These are phyloP conservation scores for Corythoichthys intestinalis DNA, from an alignment of 2,113 vertebrate genomes.

Conservation along the genomic window DNA sequence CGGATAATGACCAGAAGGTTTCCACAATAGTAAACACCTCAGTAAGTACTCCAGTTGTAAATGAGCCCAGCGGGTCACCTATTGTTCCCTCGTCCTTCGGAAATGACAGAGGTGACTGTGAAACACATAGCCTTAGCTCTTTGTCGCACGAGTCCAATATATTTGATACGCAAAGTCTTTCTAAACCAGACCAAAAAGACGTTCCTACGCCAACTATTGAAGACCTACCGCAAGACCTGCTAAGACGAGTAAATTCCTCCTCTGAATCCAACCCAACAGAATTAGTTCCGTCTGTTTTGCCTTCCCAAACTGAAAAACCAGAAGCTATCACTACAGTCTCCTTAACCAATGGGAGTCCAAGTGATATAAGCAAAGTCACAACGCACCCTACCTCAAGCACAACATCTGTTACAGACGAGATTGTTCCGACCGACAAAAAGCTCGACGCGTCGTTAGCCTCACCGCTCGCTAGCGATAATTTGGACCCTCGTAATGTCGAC, in stretches of 20 bases:
- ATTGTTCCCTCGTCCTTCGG: conserved; percentile 1
- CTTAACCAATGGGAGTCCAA: conserved; percentile 4
- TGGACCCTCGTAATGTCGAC: conserved; percentile 8
- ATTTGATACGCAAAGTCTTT: conserved; percentile 11
- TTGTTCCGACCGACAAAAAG: conserved; percentile 14
- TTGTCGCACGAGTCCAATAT: background rate
- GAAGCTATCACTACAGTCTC: conserved; percentile 9
- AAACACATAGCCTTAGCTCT: background rate
- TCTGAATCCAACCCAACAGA: conserved; percentile 12
- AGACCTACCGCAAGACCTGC: conserved; percentile 9
- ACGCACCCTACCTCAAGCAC: conserved; percentile 19
- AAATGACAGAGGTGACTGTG: conserved; percentile 3
- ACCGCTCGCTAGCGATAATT: conserved; percentile 16
- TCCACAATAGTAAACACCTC: conserved; percentile 19
- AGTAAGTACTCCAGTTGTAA: conserved; percentile 7
- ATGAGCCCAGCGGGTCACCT: background rate
- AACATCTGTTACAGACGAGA: conserved; percentile 1
- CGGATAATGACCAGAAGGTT: conserved; percentile 5
- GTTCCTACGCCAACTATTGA: background rate
- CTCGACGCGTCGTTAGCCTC: conserved; percentile 8
- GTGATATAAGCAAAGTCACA: conserved; percentile 6
- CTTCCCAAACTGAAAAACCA: conserved; percentile 25
- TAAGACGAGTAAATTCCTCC: conserved; percentile 5
- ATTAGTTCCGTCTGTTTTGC: conserved; percentile 6
- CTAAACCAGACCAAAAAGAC: conserved; percentile 20